Base-by-base conservation (phyloP, 2,113 vertebrate species). In the Ciconia maguari region DNA sequence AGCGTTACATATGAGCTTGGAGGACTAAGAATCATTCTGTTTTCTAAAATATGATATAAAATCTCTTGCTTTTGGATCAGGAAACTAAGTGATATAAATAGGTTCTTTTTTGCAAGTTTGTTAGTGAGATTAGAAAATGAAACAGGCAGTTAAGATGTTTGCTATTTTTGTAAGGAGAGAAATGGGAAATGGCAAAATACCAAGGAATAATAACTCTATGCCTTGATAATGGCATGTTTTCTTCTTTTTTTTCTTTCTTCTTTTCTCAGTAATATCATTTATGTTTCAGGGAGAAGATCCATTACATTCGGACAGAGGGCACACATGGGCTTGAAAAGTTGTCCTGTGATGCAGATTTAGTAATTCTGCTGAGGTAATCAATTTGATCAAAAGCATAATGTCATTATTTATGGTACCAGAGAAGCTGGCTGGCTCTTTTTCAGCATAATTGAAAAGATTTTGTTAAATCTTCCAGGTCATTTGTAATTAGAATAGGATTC, bases 321-420 rank as follows among this genome's bases (percentile, higher is more conserved):
- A 98, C 98, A 75, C 99, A 99, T 49, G 99, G 99, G 14, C 98
- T 99, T 93, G 99, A 99, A 97, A 99, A 99, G 95, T 95, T 99
- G 93, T 99, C 99, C 5, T 99, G 99, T 97, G 99, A 99, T 77
- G 99, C 99, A 75, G 99, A 99, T 98, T 98, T 99, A 76, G 99
- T 99, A 95, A 99, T 99, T 97, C 97, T 99, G 82, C 96, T 99
- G 48, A 99, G 99, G 99, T 99, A 98, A 98, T 82, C 49, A 25
- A 34, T 83, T 91, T 60, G 29, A 61, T 61, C 48, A 82, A 85
- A 82, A 91, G 34, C 46, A 38, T 71, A 44, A 60, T 76, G 32
- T 71, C 16, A 34, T 87, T 89, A 57, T 32, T 87, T 61, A 76
- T 4, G 25, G 24, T 78, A 62, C 52, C 22, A 78, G 57, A 49